Conservation (phyloP, 2,113 vertebrate species). For the Collichthys lucidus region DNA sequence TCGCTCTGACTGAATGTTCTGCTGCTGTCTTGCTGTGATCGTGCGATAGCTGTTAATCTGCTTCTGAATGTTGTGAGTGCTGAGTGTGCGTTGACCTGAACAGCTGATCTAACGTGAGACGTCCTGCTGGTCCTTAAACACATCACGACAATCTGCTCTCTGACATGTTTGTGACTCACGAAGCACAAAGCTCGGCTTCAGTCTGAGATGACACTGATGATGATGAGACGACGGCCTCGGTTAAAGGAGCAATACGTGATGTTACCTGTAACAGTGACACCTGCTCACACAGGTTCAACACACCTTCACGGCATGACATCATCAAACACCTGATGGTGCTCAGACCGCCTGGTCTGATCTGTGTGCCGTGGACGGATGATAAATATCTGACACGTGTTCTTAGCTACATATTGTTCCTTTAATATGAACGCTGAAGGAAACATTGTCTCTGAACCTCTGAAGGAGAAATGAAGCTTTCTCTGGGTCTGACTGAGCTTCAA, state of each 20-base stretch:
- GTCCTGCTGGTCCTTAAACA: constrained; percentile 19
- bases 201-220: too few species aligned
- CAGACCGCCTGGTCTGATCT: too few species aligned
- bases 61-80: constrained; percentile 40
- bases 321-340: too few species aligned
- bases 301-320: too few species aligned
- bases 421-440: too few species aligned
- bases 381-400: too few species aligned
- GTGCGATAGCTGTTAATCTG: constrained; percentile 44
- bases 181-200: background rate
- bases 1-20: constrained; percentile 39
- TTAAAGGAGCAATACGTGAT: background rate
- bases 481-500: background rate
- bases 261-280: too few species aligned
- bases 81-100: constrained; percentile 12
- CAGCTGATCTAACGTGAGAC: background rate
- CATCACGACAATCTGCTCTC: background rate
- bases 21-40: constrained; percentile 32
- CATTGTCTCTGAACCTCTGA: too few species aligned
- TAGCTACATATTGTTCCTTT: too few species aligned
- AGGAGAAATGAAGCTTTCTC: too few species aligned
- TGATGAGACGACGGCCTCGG: background rate
- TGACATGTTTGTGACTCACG: background rate
- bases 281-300: too few species aligned
- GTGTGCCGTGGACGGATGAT: too few species aligned